phyloP scores from a whole-genome alignment of 1,140 invertebrate genomes.

The Drosophila kurseongensis region DNA sequence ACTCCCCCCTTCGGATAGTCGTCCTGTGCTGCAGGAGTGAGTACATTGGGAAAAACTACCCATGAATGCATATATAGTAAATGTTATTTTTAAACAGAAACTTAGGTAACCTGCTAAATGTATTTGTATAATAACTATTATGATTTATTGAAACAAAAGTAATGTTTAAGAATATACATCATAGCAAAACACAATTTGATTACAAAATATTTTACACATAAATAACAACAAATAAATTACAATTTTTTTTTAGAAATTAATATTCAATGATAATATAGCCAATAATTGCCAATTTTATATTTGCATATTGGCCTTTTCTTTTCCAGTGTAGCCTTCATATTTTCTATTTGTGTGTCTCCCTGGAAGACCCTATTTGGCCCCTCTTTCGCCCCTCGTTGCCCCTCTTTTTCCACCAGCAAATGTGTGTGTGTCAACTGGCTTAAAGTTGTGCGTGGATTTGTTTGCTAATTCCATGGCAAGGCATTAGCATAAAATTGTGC shows the following conservation, averaged over 20 bases:
- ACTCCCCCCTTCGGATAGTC: slow-evolving; percentile 26
- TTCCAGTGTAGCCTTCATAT: slow-evolving; percentile 37
- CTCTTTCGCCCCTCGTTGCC: neutral
- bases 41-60: slow-evolving; percentile 11
- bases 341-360: slow-evolving; percentile 27
- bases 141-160: no score
- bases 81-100: neutral
- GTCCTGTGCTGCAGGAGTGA: slow-evolving; percentile 27
- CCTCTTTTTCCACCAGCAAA: no score
- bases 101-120: no score
- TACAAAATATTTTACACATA: no score
- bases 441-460: slow-evolving; percentile 55
- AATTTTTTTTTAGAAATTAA: no score
- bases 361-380: no score
- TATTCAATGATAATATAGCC: no score
- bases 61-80: neutral
- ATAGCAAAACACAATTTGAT: no score
- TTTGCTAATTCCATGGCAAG: slow-evolving; percentile 51
- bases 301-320: no score
- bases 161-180: no score
- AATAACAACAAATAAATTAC: no score
- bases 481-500: slow-evolving; percentile 71
- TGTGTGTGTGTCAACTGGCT: slow-evolving; percentile 56
- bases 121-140: no score
- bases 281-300: neutral